Evolutionary conservation across 2,113 vertebrate genomes (phyloP), one percentile per base, ranked within the genome.

Genomic region (Pachycephala philippinensis): DNA sequence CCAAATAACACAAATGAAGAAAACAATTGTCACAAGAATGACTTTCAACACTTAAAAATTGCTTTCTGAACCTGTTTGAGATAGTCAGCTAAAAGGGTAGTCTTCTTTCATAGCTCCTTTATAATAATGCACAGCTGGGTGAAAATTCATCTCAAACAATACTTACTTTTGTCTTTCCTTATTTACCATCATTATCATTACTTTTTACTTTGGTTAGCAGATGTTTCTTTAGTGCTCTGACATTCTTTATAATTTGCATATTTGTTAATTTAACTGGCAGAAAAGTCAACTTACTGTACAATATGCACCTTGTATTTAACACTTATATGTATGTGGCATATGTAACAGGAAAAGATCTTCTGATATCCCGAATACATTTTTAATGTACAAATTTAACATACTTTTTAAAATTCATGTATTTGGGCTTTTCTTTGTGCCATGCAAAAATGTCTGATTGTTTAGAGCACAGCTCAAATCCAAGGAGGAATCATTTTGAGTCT

Each of bases 181-280:
- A 96, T 97, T 98, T 97, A 95, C 97, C 96, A 96, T 96, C 93
- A 91, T 95, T 95, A 96, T 96, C 82, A 83, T 96, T 97, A 96
- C 90, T 97, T 98, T 96, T 98, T 91, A 93, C 92, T 97, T 97
- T 97, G 95, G 85, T 97, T 98, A 98, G 87, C 98, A 98, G 98
- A 97, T 98, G 97, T 98, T 98, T 97, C 97, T 97, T 97, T 97
- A 97, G 96, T 96, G 93, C 81, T 95, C 93, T 97, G 95, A 97
- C 97, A 97, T 97, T 95, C 95, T 97, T 97, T 97, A 97, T 97
- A 95, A 98, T 98, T 98, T 98, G 95, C 95, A 96, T 96, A 95
- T 97, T 97, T 98, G 96, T 97, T 98, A 98, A 98, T 98, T 97
- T 95, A 93, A 89, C 96, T 97, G 89, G 56, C 76, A 78, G 95